Evolutionary conservation across 2,888 invertebrate species (phyloP).

Genomic region (Apantesis nais): DNA sequence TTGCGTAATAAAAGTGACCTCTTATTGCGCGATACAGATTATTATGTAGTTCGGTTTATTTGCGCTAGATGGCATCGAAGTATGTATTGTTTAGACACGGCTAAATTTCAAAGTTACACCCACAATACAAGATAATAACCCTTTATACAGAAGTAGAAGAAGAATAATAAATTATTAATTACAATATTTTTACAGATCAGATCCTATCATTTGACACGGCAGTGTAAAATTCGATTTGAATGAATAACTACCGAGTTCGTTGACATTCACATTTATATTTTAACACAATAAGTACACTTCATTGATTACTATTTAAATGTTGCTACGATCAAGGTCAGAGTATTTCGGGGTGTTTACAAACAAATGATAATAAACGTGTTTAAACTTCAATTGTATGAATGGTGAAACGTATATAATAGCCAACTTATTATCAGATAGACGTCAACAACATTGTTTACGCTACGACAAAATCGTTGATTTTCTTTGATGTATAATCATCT

Average conservation of each 20-base stretch:
- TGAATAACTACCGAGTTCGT: not conserved
- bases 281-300: not conserved
- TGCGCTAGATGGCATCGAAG: not conserved
- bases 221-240: not conserved
- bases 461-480: not conserved
- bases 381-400: not conserved
- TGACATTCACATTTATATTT: not conserved
- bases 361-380: not conserved
- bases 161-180: not conserved
- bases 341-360: slow-evolving; percentile 9
- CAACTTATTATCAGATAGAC: not conserved
- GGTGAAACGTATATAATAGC: not conserved
- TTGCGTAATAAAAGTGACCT: no score
- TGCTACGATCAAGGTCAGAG: slow-evolving; percentile 1
- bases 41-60: not conserved
- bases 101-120: not conserved
- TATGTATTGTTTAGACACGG: not conserved
- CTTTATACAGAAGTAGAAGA: not conserved
- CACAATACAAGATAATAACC: no score
- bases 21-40: not conserved
- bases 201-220: not conserved
- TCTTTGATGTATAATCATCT: not conserved
- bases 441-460: not conserved
- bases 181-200: not conserved
- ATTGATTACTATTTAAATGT: not conserved